A percentile compares a stretch with the other conserved stretches of the same genome.
phyloP scores from a whole-genome alignment of 2,113 vertebrate genomes.

The Cavia aperea region DNA sequence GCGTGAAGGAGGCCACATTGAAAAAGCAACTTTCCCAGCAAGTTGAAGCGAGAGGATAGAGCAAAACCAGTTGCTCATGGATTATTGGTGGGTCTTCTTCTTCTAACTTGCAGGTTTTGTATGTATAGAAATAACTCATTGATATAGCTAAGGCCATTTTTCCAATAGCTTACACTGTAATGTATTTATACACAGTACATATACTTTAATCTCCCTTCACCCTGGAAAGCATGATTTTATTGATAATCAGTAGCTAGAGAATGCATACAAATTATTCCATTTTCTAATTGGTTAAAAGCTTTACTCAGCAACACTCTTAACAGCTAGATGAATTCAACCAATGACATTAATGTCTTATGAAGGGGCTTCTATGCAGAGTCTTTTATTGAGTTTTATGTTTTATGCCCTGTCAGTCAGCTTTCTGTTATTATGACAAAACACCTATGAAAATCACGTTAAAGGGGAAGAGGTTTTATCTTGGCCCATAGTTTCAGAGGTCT shows the following conservation, averaged over 20 bases:
- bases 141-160: background rate
- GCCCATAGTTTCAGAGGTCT: background rate
- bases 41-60: background rate
- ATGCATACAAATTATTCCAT: background rate
- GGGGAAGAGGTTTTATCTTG: background rate
- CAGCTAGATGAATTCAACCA: background rate
- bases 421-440: background rate
- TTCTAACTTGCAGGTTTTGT: background rate
- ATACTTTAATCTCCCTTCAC: background rate
- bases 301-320: background rate
- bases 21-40: background rate
- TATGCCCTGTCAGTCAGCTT: background rate
- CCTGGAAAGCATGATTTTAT: background rate
- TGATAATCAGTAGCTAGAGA: background rate
- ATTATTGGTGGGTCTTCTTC: background rate
- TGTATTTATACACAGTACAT: background rate
- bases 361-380: background rate
- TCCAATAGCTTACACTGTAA: background rate
- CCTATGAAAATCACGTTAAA: background rate
- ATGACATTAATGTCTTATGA: background rate
- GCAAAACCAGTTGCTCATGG: background rate
- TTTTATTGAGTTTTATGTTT: constrained; percentile 9
- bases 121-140: background rate
- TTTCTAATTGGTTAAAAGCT: background rate
- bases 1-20: no score